A percentile compares a stretch with the other conserved stretches of the same genome.
phyloP scores from a whole-genome alignment of 2,113 vertebrate species.

The Spea bombifrons region DNA sequence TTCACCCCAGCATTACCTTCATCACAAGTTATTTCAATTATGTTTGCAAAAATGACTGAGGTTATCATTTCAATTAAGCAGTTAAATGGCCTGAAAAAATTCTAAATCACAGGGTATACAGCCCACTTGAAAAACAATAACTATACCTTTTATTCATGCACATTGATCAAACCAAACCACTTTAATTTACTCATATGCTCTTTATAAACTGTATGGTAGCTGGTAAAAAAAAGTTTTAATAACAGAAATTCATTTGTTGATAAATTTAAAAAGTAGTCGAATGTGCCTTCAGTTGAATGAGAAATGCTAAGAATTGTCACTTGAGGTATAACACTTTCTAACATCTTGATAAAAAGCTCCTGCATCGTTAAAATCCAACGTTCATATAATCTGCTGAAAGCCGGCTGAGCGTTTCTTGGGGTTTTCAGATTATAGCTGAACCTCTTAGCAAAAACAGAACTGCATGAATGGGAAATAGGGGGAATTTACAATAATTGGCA shows the following conservation, averaged over 20 bases:
- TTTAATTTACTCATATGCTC: not conserved
- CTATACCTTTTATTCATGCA: constrained; percentile 14
- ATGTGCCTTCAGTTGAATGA: not conserved
- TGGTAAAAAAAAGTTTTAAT: not conserved
- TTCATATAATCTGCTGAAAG: not conserved
- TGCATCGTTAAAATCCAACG: not conserved
- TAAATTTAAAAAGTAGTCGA: not conserved
- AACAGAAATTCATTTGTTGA: not conserved
- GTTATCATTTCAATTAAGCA: constrained; percentile 26
- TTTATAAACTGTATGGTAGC: too few relatives aligned
- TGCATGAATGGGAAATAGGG: constrained; percentile 3
- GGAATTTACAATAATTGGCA: constrained; percentile 7
- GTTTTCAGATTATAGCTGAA: constrained; percentile 16
- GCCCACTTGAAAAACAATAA: constrained; percentile 21
- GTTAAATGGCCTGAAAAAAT: constrained; percentile 23
- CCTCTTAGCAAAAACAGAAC: constrained; percentile 24
- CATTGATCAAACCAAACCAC: not conserved
- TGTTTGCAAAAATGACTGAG: not conserved
- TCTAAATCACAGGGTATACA: constrained; percentile 29
- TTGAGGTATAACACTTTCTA: not conserved
- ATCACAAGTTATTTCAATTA: not conserved
- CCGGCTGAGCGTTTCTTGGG: not conserved
- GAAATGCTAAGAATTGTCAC: not conserved
- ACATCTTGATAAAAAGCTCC: constrained; percentile 21
- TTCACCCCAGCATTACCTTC: not conserved